A percentile compares a stretch with the other conserved stretches of the same genome.
Evolutionary conservation across 2,797 vertebrate species (phyloP).

Genomic region (Phoebastria nigripes): DNA sequence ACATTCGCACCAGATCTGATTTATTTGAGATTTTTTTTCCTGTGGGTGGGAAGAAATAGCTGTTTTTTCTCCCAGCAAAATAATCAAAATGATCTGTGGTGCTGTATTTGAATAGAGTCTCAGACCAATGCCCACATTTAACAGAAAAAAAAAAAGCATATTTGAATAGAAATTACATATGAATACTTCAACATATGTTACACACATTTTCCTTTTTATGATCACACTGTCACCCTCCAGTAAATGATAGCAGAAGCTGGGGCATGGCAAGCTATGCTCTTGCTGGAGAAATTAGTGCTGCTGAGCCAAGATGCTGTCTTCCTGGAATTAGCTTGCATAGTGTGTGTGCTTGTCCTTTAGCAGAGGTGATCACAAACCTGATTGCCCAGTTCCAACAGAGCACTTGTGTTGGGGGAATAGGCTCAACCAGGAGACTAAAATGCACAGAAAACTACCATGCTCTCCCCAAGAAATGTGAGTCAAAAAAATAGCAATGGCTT

Average conservation of each 20-base stretch:
- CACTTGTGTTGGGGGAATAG: not conserved
- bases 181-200: not conserved
- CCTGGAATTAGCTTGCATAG: not conserved
- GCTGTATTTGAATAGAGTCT: not conserved
- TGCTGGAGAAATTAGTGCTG: not conserved
- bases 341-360: not conserved
- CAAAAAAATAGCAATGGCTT: not conserved
- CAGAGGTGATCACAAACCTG: not conserved
- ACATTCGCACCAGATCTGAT: not conserved
- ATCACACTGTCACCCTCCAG: not conserved
- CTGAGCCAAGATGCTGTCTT: not conserved
- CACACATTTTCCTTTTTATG: not conserved
- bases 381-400: not conserved
- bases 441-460: not conserved
- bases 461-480: not conserved
- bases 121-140: not conserved
- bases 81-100: not conserved
- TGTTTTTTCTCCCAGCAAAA: not conserved
- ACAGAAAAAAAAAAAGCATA: not conserved
- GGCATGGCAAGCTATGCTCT: not conserved
- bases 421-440: not conserved
- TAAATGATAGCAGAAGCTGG: not conserved
- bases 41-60: not conserved
- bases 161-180: slow-evolving; percentile 8
- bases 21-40: not conserved